phyloP scores from a whole-genome alignment of 1,140 invertebrate genomes.

The Diabrotica undecimpunctata region DNA sequence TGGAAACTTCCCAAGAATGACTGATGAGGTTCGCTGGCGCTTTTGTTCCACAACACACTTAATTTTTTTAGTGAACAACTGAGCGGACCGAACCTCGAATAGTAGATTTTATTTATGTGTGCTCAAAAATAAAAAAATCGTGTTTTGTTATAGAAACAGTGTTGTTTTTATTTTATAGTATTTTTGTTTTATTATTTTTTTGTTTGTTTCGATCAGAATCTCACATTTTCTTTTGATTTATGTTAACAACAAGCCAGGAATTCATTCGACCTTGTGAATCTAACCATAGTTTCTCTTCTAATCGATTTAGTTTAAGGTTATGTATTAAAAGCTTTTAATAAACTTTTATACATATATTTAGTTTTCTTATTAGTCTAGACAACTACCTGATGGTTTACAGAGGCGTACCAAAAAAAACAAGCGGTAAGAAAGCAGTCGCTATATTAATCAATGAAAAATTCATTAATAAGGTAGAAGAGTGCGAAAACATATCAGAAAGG shows the following conservation, averaged over 20 bases:
- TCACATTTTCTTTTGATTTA: too few species aligned
- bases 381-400: too few species aligned
- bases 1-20: slow-evolving; percentile 22
- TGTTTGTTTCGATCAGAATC: background rate
- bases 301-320: slow-evolving; percentile 21
- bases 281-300: slow-evolving; percentile 6
- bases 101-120: slow-evolving; percentile 34
- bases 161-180: slow-evolving; percentile 33
- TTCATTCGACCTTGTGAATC: slow-evolving; percentile 12
- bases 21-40: slow-evolving; percentile 41
- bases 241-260: background rate
- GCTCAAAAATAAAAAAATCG: slow-evolving; percentile 31
- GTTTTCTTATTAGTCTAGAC: too few species aligned
- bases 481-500: too few species aligned
- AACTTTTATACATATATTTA: slow-evolving; percentile 40
- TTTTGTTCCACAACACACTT: slow-evolving; percentile 36
- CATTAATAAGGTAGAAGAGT: too few species aligned
- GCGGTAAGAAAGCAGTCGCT: too few species aligned
- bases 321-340: slow-evolving; percentile 43
- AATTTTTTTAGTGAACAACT: slow-evolving; percentile 37
- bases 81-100: slow-evolving; percentile 36
- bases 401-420: too few species aligned
- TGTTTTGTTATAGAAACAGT: slow-evolving; percentile 34
- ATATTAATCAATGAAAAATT: too few species aligned
- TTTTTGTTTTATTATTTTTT: slow-evolving; percentile 27